Conservation (phyloP, 2,888 invertebrate species). For the Cataglyphis altisquamis region DNA sequence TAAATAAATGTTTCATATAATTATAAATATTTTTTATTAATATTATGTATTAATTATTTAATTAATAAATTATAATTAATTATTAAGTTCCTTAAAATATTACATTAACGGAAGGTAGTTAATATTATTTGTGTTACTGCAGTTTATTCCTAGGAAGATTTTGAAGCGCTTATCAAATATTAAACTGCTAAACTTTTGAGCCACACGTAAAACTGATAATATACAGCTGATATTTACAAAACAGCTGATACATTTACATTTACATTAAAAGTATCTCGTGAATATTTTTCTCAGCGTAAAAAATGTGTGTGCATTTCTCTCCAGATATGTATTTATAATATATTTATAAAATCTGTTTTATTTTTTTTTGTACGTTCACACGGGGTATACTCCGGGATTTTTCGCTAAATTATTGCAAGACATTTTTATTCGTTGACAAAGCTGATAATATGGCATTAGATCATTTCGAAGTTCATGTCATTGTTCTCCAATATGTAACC, state of each 20-base stretch:
- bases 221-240: not conserved
- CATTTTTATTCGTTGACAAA: not conserved
- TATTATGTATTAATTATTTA: not conserved
- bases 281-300: not conserved
- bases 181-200: not conserved
- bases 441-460: not conserved
- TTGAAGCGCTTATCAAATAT: not conserved
- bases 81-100: not conserved
- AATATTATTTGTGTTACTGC: not conserved
- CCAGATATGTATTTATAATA: not conserved
- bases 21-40: not conserved
- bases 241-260: not conserved
- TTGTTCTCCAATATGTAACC: not conserved
- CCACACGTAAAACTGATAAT: not conserved
- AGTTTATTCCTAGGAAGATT: not conserved
- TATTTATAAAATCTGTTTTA: not conserved
- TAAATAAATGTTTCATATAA: not conserved
- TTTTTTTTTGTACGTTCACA: not conserved
- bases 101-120: not conserved
- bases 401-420: not conserved
- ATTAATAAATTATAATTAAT: not conserved
- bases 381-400: not conserved
- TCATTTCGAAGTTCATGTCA: not conserved
- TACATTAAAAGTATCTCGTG: too few species aligned
- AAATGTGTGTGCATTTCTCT: not conserved